Percentiles rank a stretch among this genome's conserved stretches.
phyloP scores from a whole-genome alignment of 2,888 invertebrate genomes.

The Chloroclysta siterata region DNA sequence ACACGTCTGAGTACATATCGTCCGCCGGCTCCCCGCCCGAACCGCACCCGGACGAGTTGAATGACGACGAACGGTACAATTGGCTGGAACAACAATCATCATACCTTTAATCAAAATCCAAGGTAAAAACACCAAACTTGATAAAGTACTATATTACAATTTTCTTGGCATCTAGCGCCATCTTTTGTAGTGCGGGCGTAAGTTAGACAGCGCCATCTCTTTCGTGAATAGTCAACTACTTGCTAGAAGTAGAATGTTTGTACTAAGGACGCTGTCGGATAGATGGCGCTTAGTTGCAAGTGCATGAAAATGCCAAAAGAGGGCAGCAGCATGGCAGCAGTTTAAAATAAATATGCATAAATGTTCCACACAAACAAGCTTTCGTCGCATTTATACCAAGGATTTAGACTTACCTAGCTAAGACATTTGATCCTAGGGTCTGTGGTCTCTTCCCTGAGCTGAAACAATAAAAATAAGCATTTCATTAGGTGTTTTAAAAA shows the following conservation, averaged over 20 bases:
- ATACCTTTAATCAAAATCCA: conserved; percentile 37
- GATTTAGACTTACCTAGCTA: conserved; percentile 89
- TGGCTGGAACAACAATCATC: conserved; percentile 87
- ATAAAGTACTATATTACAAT: conserved; percentile 3
- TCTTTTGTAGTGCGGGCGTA: conserved; percentile 15
- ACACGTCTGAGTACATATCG: conserved; percentile 97
- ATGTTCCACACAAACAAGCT: no score
- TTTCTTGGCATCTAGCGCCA: conserved; percentile 20
- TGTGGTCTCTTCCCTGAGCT: conserved; percentile 91
- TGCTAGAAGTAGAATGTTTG: neutral
- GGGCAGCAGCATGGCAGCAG: conserved; percentile 53
- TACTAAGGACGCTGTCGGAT: conserved; percentile 4
- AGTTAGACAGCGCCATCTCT: conserved; percentile 55
- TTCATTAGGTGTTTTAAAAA: neutral
- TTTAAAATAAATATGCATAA: neutral
- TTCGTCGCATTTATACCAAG: neutral
- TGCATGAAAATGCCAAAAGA: conserved; percentile 44
- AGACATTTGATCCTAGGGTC: conserved; percentile 90
- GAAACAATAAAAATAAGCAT: conserved; percentile 69
- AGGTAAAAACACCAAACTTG: conserved; percentile 24
- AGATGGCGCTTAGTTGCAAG: conserved; percentile 10
- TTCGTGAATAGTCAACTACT: conserved; percentile 3
- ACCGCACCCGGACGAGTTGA: conserved; percentile 96
- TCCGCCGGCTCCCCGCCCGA: conserved; percentile 96
- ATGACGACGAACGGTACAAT: conserved; percentile 96